A percentile compares a stretch with the other conserved stretches of the same genome.
Evolutionary conservation across 2,888 invertebrate genomes (phyloP).

Genomic region (Caenorhabditis afra): DNA sequence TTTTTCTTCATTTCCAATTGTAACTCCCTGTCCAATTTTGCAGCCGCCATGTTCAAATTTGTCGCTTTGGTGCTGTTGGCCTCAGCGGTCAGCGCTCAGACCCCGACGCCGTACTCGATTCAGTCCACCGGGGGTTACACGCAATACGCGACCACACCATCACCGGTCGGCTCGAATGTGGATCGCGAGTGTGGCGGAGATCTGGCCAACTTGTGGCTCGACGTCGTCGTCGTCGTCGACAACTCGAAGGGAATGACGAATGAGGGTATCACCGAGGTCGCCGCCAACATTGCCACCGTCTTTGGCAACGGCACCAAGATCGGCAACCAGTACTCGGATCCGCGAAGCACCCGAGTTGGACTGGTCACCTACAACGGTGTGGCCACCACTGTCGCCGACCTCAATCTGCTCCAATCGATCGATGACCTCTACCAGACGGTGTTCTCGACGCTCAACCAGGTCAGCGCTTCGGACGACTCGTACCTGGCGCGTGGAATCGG

Average conservation of each 20-base stretch:
- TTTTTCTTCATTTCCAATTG: neutral
- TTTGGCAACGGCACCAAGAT: slow-evolving; percentile 44
- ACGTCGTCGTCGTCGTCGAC: slow-evolving; percentile 53
- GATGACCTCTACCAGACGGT: slow-evolving; percentile 26
- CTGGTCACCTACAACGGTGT: slow-evolving; percentile 40
- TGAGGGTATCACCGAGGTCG: slow-evolving; percentile 39
- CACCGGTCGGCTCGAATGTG: neutral
- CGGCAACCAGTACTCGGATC: slow-evolving; percentile 35
- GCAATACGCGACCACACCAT: neutral
- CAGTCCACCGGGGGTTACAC: no score
- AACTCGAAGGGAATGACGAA: slow-evolving; percentile 49
- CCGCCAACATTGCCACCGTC: slow-evolving; percentile 42
- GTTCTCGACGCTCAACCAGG: slow-evolving; percentile 15
- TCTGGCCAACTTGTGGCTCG: slow-evolving; percentile 39
- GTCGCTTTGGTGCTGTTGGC: slow-evolving; percentile 13
- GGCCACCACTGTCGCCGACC: slow-evolving; percentile 34
- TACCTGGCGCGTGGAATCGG: slow-evolving; percentile 36
- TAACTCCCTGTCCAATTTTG: slow-evolving; percentile 1
- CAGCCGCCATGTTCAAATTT: slow-evolving; percentile 49
- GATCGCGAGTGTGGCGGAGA: slow-evolving; percentile 39
- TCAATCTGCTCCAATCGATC: slow-evolving; percentile 30
- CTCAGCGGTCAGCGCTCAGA: slow-evolving; percentile 29
- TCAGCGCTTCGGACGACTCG: slow-evolving; percentile 23
- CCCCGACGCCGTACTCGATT: neutral
- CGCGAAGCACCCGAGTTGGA: slow-evolving; percentile 36